Percentiles rank a stretch among this genome's conserved stretches.
phyloP scores from a whole-genome alignment of 2,797 vertebrate genomes.

The Rhabdophis nuchalis region DNA sequence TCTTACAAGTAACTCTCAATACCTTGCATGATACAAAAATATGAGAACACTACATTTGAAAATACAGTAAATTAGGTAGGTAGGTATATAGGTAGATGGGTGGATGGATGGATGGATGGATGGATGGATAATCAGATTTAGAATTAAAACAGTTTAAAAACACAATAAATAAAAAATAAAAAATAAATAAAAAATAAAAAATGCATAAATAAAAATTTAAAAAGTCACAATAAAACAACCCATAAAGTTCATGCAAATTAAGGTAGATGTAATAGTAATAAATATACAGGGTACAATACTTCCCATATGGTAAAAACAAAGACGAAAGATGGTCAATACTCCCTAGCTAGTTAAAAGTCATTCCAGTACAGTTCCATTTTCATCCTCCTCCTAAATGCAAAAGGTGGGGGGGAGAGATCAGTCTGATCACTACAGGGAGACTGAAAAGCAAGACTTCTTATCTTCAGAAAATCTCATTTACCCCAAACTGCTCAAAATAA shows the following conservation, averaged over 20 bases:
- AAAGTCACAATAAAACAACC: not conserved
- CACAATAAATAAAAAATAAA: too few species aligned
- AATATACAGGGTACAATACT: not conserved
- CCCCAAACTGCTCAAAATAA: not conserved
- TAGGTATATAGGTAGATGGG: too few species aligned
- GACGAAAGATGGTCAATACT: not conserved
- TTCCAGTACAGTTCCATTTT: not conserved
- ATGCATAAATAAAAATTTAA: too few species aligned
- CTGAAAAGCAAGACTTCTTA: not conserved
- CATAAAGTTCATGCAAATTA: not conserved
- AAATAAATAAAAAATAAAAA: too few species aligned
- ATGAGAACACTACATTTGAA: too few species aligned
- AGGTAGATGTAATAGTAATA: not conserved
- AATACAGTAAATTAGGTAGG: too few species aligned
- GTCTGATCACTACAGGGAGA: not conserved
- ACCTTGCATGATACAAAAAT: too few species aligned
- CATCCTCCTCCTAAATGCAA: not conserved
- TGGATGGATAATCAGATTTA: not conserved
- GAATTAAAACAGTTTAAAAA: not conserved
- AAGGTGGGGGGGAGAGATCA: accelerated
- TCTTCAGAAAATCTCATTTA: not conserved
- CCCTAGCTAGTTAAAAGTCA: not conserved
- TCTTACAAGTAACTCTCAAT: too few species aligned
- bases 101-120: too few species aligned
- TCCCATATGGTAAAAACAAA: not conserved